Conservation (phyloP, 2,797 vertebrate genomes). For the Garrulus glandarius region DNA sequence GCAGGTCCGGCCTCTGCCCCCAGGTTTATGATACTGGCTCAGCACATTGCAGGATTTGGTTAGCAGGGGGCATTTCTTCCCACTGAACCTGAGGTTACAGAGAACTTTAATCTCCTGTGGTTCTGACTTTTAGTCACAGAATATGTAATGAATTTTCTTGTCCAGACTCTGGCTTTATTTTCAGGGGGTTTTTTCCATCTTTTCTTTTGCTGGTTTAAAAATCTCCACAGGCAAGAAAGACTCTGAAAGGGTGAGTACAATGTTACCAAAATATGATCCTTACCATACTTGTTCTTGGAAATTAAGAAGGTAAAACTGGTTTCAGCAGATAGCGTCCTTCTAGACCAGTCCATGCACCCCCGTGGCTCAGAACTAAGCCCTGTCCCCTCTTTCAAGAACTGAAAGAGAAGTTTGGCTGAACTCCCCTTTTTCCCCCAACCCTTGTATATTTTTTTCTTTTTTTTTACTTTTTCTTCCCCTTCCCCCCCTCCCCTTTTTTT, state of each 20-base stretch:
- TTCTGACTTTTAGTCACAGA: not conserved
- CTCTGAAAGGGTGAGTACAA: not conserved
- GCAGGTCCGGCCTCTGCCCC: not conserved
- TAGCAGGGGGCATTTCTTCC: not conserved
- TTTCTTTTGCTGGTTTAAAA: not conserved
- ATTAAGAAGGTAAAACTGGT: not conserved
- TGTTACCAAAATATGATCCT: not conserved
- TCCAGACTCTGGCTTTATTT: not conserved
- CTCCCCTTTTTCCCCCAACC: not conserved
- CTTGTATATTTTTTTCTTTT: not conserved
- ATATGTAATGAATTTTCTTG: not conserved
- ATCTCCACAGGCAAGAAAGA: not conserved
- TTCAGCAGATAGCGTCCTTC: not conserved
- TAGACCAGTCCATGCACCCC: not conserved
- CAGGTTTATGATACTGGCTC: not conserved
- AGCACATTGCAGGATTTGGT: not conserved
- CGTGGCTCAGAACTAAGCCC: not conserved
- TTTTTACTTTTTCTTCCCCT: rapidly evolving
- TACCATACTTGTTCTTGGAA: not conserved
- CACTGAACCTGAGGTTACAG: not conserved
- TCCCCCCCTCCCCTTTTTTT: rapidly evolving
- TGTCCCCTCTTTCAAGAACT: not conserved
- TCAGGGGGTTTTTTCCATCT: not conserved
- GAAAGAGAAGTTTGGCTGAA: not conserved
- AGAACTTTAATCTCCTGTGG: not conserved